Base-by-base conservation (phyloP, 2,797 vertebrate genomes). In the Geotria australis region DNA sequence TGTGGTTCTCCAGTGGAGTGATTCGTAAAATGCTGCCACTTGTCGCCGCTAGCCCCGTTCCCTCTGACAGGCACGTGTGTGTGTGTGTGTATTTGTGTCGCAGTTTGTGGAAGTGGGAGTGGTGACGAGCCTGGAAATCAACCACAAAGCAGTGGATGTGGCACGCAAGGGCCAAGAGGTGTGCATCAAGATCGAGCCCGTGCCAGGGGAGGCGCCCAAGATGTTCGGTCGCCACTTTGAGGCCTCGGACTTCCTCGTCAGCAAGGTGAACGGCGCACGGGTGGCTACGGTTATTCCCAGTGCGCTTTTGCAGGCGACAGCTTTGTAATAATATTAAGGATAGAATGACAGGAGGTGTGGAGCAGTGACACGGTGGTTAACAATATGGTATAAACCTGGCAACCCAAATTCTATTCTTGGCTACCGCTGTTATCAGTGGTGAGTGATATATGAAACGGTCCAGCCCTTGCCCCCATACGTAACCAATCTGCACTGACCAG, bases 141-240 rank as follows among this genome's bases (percentile, higher is more conserved):
- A 98, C 65, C 89, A 98, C 61, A 94, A 93, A 62, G 60, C 79
- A 1, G 84, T 91, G 11, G 89, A 98, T 53, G 65, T 63, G 5
- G 89, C 89, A 47, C 93, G 86, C 69, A 98, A 95, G 64, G 89
- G 89, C 13, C 86, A 95, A 68, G 89, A 98, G 71, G 81, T 94
- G 48, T 98, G 88, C 61, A 67, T 98, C 59, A 98, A 98, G 74
- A 88, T 98, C 62, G 88, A 98, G 61, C 81, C 89, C 57, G 85
- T 98, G 61, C 86, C 88, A 2, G 88, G 89, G 10, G 89, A 98
- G 66, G 74, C 89, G 1, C 88, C 89, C 46, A 98, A 98, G 70
- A 98, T 98, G 89, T 98, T 69, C 2, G 88, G 89, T n/a, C 80
- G 88, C 58, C 88, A 95, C 59, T 98, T 98, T 64, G 89, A 98